These are phyloP conservation scores for Hirtodrosophila confusa DNA, from an alignment of 2,888 invertebrate species.

Conservation along the genomic window DNA sequence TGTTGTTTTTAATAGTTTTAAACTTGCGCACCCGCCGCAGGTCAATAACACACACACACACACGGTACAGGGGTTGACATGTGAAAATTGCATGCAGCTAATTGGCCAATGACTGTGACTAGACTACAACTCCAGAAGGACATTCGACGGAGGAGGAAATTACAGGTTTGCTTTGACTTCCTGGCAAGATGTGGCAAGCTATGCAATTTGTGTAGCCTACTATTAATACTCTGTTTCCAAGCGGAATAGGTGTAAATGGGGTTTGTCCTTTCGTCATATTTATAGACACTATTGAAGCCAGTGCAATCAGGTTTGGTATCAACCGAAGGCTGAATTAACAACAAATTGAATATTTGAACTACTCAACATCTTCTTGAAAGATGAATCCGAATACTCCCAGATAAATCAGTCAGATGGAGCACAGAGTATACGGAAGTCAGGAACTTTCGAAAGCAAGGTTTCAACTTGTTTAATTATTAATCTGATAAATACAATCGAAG, in stretches of 20 bases:
- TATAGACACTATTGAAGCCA: too few species aligned
- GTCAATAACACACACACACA: constrained; percentile 39
- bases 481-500: constrained; percentile 3
- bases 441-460: too few species aligned
- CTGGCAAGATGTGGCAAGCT: constrained; percentile 9
- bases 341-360: too few species aligned
- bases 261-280: too few species aligned
- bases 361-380: too few species aligned
- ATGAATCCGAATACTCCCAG: too few species aligned
- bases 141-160: constrained; percentile 26
- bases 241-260: too few species aligned
- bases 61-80: constrained; percentile 58
- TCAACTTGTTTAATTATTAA: constrained; percentile 19
- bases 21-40: constrained; percentile 33
- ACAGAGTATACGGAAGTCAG: too few species aligned
- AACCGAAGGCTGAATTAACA: too few species aligned
- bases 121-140: constrained; percentile 35
- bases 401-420: too few species aligned
- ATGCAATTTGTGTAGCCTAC: constrained; percentile 1
- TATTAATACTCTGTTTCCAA: too few species aligned
- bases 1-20: constrained; percentile 61
- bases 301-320: too few species aligned
- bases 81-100: constrained; percentile 73
- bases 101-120: constrained; percentile 57
- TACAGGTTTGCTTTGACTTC: constrained; percentile 23